Base-by-base conservation (phyloP, 2,797 vertebrate genomes). In the Ctenochaetus hawaiiensis region DNA sequence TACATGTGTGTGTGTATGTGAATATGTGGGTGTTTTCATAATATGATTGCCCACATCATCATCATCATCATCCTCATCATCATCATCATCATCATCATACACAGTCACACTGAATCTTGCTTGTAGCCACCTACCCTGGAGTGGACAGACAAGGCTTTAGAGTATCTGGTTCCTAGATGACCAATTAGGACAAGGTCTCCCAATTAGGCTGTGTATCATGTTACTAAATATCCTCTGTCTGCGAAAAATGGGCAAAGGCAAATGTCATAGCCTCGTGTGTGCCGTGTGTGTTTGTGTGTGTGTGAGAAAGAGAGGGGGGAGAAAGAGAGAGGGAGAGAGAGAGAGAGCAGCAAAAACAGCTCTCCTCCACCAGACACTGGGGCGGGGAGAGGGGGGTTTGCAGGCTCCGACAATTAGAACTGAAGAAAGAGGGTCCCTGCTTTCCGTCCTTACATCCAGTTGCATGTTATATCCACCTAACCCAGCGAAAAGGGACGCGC, bases 321-420 rank as follows among this genome's bases (percentile, higher is more conserved):
- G 51, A 52, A 44, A 65, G 43, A 59, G 58, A 48, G 37, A 45
- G 67, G 57, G 67, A 57, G 41, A 43, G 65, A 47, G 49, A 56
- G 67, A 54, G 65, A 43, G 65, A 34, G 61, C 51, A 82, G 68
- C 54, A 71, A 68, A 65, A 85, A 64, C 77, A 82, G 77, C 79
- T 72, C 81, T 77, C 58, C 64, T 87, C 73, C 70, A 88, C 23
- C 84, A 88, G 80, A 82, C 85, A 83, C 77, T 73, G 87, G 84
- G 85, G 86, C 71, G 85, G 87, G 71, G 82, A 82, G 75, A 45
- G 65, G 10, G 26, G 63, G 84, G 62, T 75, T 72, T 86, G 75
- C 84, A 82, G 77, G 67, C 83, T 83, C 65, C 64, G 70, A 86
- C 78, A 86, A 77, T 80, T 59, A 80, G 60, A 79, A 64, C 73